Evolutionary conservation across 2,888 invertebrate genomes (phyloP).

Genomic region (Plusia festucae): DNA sequence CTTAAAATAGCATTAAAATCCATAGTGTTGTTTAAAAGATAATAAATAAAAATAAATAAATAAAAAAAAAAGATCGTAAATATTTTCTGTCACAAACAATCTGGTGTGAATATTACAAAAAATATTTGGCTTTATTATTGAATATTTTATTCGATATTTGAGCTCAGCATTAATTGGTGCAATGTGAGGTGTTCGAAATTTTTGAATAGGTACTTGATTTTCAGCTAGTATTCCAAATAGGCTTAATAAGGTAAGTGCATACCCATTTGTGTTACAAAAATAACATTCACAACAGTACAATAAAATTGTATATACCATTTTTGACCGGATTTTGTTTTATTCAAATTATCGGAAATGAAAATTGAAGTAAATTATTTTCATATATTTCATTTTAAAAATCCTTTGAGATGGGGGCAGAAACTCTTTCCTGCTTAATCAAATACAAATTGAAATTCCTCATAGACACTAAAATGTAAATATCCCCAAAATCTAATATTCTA

Average conservation of each 20-base stretch:
- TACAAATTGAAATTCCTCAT: constrained; percentile 23
- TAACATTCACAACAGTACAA: neutral
- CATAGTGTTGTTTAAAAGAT: too few species aligned
- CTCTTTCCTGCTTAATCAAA: constrained; percentile 13
- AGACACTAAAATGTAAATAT: constrained; percentile 28
- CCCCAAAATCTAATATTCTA: constrained; percentile 36
- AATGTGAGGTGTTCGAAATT: neutral
- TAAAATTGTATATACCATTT: neutral
- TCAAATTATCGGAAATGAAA: too few species aligned
- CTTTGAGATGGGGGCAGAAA: constrained; percentile 6
- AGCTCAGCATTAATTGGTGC: neutral
- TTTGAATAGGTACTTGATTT: neutral
- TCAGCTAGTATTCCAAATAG: neutral
- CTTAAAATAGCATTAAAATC: too few species aligned
- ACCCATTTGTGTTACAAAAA: neutral
- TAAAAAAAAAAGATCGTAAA: too few species aligned
- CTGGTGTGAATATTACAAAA: too few species aligned
- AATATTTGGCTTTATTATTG: neutral
- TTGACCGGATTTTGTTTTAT: neutral
- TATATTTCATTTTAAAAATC: neutral
- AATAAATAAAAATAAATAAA: too few species aligned
- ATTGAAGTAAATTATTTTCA: too few species aligned
- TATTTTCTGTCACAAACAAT: too few species aligned
- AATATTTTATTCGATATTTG: neutral
- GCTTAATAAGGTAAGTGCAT: neutral